Base-by-base conservation (phyloP, 2,113 vertebrate genomes). In the Ochotona princeps region DNA sequence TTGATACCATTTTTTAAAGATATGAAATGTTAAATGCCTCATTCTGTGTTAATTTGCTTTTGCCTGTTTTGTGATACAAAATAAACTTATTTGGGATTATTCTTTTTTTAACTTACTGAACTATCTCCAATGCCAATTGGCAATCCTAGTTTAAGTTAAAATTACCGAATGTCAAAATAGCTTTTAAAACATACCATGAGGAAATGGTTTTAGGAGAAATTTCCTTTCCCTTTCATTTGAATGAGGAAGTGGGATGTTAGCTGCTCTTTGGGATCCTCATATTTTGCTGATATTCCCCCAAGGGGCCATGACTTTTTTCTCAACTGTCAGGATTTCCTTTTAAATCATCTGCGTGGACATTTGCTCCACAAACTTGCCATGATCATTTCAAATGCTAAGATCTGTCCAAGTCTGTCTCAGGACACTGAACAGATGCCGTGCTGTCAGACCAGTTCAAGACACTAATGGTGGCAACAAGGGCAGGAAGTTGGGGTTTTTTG, bases 41-140 rank as follows among this genome's bases (percentile, higher is more conserved):
- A 1, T 87, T n/a, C n/a, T 83, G 54, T 90, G 83, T 81, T 86
- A 72, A 72, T 89, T 81, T 93, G 90, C 72, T 90, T 7, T 94
- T 91, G 86, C 60, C 76, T 51, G 84, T 89, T 94, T 91, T 89
- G 81, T 95, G 84, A 88, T 65, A 91, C 61, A 76, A 92, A 97
- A 97, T 95, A 94, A 95, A 96, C 20, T n/a, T 54, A 73, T n/a
- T 85, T 90, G 90, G 70, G 38, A 83, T 92, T 76, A 5, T 85
- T 93, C 2, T 60, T 78, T 72, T 54, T 79, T 92, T 51, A 57
- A 57, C 61, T 82, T 49, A 60, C 32, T 63, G 57, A 82, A 61
- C 21, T 49, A 94, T 78, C 69, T 79, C 51, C 84, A 44, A 57
- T 83, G 60, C 67, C 51, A 74, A 38, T n/a, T 44, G 84, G 20